Evolutionary conservation across 2,888 invertebrate genomes (phyloP).

Genomic region (Drosophila pegasa): DNA sequence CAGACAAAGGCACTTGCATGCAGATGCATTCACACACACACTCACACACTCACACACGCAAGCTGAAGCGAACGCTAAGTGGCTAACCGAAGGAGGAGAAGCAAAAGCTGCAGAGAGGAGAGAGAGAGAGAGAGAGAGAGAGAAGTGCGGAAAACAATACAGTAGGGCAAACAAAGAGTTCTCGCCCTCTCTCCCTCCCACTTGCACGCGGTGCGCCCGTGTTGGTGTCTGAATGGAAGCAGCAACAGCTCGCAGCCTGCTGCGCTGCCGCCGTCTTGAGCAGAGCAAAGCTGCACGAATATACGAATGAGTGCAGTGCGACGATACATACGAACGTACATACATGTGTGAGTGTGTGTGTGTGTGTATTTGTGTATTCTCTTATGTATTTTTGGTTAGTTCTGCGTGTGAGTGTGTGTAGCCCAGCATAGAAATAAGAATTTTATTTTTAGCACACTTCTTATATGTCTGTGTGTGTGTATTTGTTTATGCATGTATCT

Average conservation of each 20-base stretch:
- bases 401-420: conserved; percentile 31
- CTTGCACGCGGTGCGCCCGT: conserved; percentile 13
- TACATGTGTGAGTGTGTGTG: conserved; percentile 2
- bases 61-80: conserved; percentile 15
- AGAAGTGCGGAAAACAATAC: conserved; percentile 50
- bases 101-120: conserved; percentile 26
- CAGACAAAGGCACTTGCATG: conserved; percentile 27
- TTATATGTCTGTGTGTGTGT: conserved; percentile 3
- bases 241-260: conserved; percentile 21
- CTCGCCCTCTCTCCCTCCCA: not conserved
- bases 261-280: conserved; percentile 23
- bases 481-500: not conserved
- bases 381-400: conserved; percentile 15
- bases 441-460: conserved; percentile 68
- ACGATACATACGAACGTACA: not conserved
- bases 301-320: conserved; percentile 26
- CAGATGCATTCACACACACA: conserved; percentile 15
- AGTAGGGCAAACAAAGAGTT: conserved; percentile 53
- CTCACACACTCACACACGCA: conserved; percentile 12
- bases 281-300: conserved; percentile 10
- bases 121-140: no score
- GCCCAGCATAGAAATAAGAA: conserved; percentile 64
- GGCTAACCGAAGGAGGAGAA: conserved; percentile 10
- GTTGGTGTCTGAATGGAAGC: conserved; percentile 48
- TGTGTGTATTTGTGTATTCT: conserved; percentile 1